Conservation (phyloP, 2,888 invertebrate species). For the Eupithecia subfuscata region DNA sequence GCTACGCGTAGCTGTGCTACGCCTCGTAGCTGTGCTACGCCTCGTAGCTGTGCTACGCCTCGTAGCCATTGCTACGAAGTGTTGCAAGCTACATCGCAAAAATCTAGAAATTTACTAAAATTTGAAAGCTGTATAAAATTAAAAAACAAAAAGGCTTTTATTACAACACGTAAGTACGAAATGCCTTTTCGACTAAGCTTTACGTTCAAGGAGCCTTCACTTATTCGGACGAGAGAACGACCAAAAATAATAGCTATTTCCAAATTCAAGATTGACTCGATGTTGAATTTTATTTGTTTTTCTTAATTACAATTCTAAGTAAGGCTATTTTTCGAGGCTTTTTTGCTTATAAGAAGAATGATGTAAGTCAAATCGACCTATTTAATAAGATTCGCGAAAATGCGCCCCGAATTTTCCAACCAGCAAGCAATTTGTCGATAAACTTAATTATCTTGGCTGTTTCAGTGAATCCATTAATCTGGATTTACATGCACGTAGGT, state of each 20-base stretch:
- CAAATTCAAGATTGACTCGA: not conserved
- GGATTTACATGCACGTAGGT: not conserved
- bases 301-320: too few species aligned
- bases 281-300: not conserved
- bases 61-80: too few species aligned
- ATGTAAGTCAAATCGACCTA: not conserved
- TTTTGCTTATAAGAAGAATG: not conserved
- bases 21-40: too few species aligned
- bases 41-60: too few species aligned
- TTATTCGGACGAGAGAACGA: not conserved
- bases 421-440: conserved; percentile 27
- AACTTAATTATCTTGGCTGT: conserved; percentile 24
- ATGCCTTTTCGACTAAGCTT: not conserved
- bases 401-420: conserved; percentile 17
- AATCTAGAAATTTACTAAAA: too few species aligned
- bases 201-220: not conserved
- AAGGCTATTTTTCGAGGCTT: too few species aligned
- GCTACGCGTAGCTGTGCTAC: too few species aligned
- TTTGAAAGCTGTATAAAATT: too few species aligned
- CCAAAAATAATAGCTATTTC: not conserved
- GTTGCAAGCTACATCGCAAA: too few species aligned
- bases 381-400: conserved; percentile 4
- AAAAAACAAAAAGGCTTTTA: too few species aligned
- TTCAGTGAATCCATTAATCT: conserved; percentile 22
- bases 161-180: too few species aligned